Evolutionary conservation across 2,888 invertebrate species (phyloP).

Genomic region (Drosophila kuntzei): DNA sequence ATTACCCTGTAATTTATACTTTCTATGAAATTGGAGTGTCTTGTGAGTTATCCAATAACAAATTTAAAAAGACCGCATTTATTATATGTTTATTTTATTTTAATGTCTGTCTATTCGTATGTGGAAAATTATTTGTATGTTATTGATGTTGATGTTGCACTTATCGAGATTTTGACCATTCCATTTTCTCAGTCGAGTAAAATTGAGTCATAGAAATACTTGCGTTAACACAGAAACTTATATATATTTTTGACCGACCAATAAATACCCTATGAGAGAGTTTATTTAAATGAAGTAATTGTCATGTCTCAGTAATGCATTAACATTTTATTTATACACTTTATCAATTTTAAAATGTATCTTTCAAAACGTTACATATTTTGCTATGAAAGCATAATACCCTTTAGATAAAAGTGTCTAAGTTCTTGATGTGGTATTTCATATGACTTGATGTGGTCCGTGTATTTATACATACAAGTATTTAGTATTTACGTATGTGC

Average conservation of each 20-base stretch:
- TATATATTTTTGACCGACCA: neutral
- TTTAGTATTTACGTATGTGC: conserved; percentile 35
- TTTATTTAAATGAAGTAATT: neutral
- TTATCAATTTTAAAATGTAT: neutral
- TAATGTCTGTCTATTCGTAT: neutral
- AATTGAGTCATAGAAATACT: neutral
- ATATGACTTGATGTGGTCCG: conserved; percentile 11
- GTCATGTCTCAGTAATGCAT: neutral
- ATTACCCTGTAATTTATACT: conserved; percentile 35
- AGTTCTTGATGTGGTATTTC: conserved; percentile 14
- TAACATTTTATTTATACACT: neutral
- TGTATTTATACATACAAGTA: conserved; percentile 34
- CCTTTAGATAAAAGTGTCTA: neutral
- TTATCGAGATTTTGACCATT: neutral
- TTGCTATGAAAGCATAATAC: neutral
- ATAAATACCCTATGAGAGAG: neutral
- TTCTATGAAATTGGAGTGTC: conserved; percentile 17
- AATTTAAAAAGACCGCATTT: conserved; percentile 17
- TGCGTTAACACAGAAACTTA: neutral
- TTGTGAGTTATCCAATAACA: conserved; percentile 18
- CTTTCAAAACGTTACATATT: neutral
- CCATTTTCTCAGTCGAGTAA: neutral
- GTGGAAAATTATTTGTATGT: neutral
- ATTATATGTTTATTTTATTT: conserved; percentile 4
- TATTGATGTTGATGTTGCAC: conserved; percentile 2